Evolutionary conservation across 2,797 vertebrate species (phyloP).

Genomic region (Centroberyx gerrardi): DNA sequence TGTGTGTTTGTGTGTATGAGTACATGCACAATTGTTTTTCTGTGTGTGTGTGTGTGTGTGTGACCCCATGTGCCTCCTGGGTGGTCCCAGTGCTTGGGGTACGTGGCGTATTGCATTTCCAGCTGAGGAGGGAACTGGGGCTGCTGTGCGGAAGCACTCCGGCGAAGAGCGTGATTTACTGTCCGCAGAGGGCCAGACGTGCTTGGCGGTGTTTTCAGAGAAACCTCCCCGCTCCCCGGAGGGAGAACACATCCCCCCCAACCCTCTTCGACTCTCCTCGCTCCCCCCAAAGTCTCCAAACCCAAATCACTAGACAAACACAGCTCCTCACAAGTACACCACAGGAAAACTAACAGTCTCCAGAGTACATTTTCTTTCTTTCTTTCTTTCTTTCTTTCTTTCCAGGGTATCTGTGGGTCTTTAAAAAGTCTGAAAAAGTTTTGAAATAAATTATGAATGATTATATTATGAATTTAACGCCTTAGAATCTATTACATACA

Average conservation of each 20-base stretch:
- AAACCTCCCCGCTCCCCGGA: constrained; percentile 57
- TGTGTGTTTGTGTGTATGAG: constrained; percentile 36
- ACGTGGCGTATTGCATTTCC: constrained; percentile 80
- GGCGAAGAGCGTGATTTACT: constrained; percentile 74
- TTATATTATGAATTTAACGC: too few species aligned
- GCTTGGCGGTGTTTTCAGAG: constrained; percentile 76
- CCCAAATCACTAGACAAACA: constrained; percentile 68
- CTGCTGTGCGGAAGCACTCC: constrained; percentile 68
- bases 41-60: constrained; percentile 44
- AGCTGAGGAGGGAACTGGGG: constrained; percentile 69
- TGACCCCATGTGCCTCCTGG: constrained; percentile 75
- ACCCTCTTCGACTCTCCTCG: constrained; percentile 28
- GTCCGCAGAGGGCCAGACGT: constrained; percentile 70
- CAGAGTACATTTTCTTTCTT: constrained; percentile 22
- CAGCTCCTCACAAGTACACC: constrained; percentile 25
- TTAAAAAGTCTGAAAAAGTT: too few species aligned
- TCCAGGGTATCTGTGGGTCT: not conserved
- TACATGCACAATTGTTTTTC: constrained; percentile 66
- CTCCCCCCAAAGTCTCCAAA: constrained; percentile 44
- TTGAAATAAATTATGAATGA: too few species aligned
- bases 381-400: constrained; percentile 9
- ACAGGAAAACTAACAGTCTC: constrained; percentile 36
- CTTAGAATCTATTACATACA: too few species aligned
- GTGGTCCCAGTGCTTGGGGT: constrained; percentile 75
- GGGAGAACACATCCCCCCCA: constrained; percentile 57